These are phyloP conservation scores for Timema cristinae DNA, from an alignment of 2,888 invertebrate genomes.

Conservation along the genomic window DNA sequence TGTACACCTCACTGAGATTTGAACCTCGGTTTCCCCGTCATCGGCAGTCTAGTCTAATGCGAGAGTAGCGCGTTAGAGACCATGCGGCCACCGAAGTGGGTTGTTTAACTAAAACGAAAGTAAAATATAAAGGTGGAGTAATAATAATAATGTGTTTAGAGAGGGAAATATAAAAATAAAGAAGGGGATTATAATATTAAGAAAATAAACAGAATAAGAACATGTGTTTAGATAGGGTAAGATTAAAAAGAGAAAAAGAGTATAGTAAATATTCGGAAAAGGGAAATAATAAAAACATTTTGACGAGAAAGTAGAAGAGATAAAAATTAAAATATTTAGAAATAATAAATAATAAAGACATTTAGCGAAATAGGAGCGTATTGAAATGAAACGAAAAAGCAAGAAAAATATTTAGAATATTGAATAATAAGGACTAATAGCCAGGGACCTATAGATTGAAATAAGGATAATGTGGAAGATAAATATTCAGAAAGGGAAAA, in stretches of 20 bases:
- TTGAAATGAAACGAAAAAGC: background rate
- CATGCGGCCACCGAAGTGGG: too few species aligned
- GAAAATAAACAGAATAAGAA: too few species aligned
- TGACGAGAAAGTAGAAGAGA: background rate
- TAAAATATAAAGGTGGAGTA: too few species aligned
- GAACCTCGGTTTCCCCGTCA: too few species aligned
- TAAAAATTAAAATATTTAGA: slow-evolving; percentile 13
- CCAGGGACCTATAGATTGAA: background rate
- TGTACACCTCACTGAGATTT: too few species aligned
- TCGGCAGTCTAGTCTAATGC: too few species aligned
- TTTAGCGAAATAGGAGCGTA: background rate
- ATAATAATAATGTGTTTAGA: background rate
- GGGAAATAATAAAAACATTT: background rate
- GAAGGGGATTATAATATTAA: too few species aligned
- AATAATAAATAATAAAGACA: slow-evolving; percentile 4
- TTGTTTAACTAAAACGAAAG: too few species aligned
- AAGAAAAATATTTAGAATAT: background rate
- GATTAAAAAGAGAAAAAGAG: too few species aligned
- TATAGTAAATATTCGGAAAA: background rate
- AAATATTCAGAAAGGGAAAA: background rate
- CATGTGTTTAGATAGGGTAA: too few species aligned
- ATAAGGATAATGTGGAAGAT: background rate
- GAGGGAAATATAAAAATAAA: background rate
- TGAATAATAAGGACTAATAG: background rate
- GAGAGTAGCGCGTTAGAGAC: too few species aligned